Conservation (phyloP, 2,797 vertebrate genomes). For the Catamblyrhynchus diadema region DNA sequence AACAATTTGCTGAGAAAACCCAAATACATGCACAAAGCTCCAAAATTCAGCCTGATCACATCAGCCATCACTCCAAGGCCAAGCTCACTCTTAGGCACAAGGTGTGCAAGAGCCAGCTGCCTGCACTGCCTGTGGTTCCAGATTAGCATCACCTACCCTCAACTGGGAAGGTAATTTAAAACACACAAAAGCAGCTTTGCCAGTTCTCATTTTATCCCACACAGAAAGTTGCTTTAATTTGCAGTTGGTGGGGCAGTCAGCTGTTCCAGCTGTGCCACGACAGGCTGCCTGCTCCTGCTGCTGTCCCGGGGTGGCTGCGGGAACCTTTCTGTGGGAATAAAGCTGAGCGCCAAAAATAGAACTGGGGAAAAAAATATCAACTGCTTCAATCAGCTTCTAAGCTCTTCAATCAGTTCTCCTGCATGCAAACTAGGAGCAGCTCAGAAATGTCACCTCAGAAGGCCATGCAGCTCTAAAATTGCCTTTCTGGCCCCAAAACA, state of each 20-base stretch:
- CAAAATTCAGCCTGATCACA: background rate
- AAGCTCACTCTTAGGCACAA: background rate
- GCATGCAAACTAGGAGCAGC: background rate
- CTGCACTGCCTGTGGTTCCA: background rate
- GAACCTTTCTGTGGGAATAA: background rate
- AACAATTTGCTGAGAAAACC: background rate
- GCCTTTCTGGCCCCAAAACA: background rate
- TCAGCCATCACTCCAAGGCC: background rate
- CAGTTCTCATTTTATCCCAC: constrained; percentile 27
- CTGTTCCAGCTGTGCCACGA: background rate
- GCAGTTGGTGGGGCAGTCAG: background rate
- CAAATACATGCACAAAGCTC: accelerated
- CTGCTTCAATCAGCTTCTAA: background rate
- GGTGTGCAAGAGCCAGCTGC: background rate
- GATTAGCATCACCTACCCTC: background rate
- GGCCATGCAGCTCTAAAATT: background rate
- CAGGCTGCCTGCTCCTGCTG: background rate
- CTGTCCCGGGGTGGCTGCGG: accelerated
- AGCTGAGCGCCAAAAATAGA: background rate
- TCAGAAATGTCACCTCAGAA: background rate
- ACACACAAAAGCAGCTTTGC: constrained; percentile 18
- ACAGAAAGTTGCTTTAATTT: background rate
- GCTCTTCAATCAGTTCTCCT: background rate
- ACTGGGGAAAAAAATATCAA: background rate
- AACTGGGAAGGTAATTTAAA: background rate